Conservation (phyloP, 2,797 vertebrate species). For the Melanitta fusca region DNA sequence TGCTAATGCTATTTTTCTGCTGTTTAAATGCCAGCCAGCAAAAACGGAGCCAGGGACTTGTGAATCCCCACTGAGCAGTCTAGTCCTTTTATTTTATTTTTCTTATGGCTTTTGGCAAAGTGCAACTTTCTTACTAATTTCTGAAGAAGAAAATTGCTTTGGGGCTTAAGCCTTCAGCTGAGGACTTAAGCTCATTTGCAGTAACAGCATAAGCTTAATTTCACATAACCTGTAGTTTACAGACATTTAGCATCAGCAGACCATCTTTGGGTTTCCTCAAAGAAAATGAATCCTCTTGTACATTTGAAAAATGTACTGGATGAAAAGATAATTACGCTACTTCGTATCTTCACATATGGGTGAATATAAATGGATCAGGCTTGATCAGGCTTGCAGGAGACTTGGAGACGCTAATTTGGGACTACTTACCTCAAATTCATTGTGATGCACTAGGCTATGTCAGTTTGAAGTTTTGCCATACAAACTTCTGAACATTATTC, state of each 20-base stretch:
- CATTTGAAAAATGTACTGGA: neutral
- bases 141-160: neutral
- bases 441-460: neutral
- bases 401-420: neutral
- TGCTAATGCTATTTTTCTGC: neutral
- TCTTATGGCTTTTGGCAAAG: neutral
- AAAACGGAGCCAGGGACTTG: neutral
- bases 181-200: neutral
- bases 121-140: neutral
- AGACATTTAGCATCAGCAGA: neutral
- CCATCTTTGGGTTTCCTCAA: neutral
- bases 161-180: neutral
- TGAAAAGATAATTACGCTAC: neutral
- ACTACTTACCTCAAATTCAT: neutral
- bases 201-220: neutral
- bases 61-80: neutral
- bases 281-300: neutral
- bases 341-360: neutral
- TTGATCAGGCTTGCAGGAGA: neutral
- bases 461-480: neutral
- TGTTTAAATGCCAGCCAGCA: constrained; percentile 6
- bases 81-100: neutral
- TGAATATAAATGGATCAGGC: neutral
- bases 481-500: neutral
- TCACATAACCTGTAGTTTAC: neutral